Conservation (phyloP, 30 jellyfish, hydroid and myxozoan genomes). For the Pelagia noctiluca region DNA sequence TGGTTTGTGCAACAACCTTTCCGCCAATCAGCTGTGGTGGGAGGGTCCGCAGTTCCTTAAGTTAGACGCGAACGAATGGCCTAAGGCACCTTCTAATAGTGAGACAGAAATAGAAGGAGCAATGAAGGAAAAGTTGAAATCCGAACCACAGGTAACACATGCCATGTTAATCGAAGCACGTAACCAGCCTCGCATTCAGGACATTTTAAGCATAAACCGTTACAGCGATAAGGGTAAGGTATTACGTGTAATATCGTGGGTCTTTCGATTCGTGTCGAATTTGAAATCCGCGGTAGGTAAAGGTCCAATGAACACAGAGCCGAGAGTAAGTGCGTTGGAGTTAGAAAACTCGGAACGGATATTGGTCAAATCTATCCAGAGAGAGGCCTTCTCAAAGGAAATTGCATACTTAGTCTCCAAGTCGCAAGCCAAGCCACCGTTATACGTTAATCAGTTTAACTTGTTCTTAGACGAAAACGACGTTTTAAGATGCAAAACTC, state of each 20-base stretch:
- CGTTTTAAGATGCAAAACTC: constrained; percentile 36
- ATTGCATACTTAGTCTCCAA: constrained; percentile 5
- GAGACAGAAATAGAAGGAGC: constrained; percentile 36
- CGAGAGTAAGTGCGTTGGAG: constrained; percentile 14
- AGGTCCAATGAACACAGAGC: neutral
- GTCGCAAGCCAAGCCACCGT: constrained; percentile 17
- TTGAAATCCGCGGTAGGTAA: constrained; percentile 9
- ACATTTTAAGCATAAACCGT: constrained; percentile 31
- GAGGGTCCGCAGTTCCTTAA: no score
- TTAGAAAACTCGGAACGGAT: constrained; percentile 18
- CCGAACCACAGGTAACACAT: constrained; percentile 43
- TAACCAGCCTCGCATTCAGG: constrained; percentile 4
- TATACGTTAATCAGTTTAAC: constrained; percentile 37
- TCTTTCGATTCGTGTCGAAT: constrained; percentile 22
- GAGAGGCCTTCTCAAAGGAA: constrained; percentile 36
- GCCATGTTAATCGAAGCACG: constrained; percentile 18
- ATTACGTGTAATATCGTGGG: constrained; percentile 28
- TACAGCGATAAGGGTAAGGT: constrained; percentile 33
- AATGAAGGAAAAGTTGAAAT: constrained; percentile 34
- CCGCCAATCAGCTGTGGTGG: no score
- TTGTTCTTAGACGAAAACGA: constrained; percentile 24
- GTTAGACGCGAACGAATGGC: no score
- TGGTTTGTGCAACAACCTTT: constrained; percentile 28
- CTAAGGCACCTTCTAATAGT: constrained; percentile 30
- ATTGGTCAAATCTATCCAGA: constrained; percentile 12